phyloP scores from a whole-genome alignment of 2,888 invertebrate genomes.

The Cryptops parisi region DNA sequence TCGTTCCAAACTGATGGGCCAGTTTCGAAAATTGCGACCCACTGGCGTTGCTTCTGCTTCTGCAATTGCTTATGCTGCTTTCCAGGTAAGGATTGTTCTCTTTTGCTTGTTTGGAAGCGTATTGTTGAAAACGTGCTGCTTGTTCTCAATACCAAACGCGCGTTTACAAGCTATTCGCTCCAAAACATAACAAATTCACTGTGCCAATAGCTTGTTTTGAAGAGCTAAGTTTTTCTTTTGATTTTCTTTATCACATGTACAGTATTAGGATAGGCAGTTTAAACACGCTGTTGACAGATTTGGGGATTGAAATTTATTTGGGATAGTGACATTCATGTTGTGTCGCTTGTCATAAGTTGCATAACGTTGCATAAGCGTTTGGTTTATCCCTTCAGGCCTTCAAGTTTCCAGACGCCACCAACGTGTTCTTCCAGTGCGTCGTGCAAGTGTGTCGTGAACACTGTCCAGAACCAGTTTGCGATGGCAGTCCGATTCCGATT shows the following conservation, averaged over 20 bases:
- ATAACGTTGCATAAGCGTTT: no score
- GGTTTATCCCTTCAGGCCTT: no score
- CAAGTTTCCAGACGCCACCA: constrained; percentile 94
- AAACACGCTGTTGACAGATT: neutral
- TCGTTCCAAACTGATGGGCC: constrained; percentile 78
- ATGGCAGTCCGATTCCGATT: constrained; percentile 28
- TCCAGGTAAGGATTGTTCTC: no score
- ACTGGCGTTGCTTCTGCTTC: constrained; percentile 88
- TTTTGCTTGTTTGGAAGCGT: constrained; percentile 19
- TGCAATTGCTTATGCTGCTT: constrained; percentile 86
- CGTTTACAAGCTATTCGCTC: no score
- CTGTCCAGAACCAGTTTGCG: constrained; percentile 83
- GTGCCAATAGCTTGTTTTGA: no score
- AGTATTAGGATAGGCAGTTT: no score
- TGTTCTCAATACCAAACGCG: no score
- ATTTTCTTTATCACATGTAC: neutral
- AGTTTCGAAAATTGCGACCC: constrained; percentile 91
- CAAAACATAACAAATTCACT: no score
- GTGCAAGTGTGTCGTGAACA: constrained; percentile 89
- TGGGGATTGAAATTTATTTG: neutral
- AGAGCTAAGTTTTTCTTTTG: no score
- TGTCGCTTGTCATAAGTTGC: no score
- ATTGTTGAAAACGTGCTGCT: neutral
- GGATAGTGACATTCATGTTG: no score
- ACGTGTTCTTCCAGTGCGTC: constrained; percentile 92